Percentiles rank a stretch among this genome's conserved stretches.
These are phyloP conservation scores for Heliconius congener DNA, from an alignment of 1,140 invertebrate species.

Conservation along the genomic window DNA sequence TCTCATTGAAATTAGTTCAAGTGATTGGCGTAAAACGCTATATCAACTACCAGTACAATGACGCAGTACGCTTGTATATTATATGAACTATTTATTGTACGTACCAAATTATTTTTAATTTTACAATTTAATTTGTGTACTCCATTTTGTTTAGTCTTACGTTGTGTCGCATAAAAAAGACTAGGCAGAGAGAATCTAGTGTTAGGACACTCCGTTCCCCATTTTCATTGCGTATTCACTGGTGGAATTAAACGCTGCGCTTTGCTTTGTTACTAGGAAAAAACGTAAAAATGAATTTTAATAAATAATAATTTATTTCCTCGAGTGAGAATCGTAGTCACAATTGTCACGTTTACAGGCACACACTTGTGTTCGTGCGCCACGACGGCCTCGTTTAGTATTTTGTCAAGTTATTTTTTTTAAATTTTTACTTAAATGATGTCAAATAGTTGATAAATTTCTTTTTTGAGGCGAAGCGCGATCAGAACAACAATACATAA, in stretches of 20 bases:
- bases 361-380: no score
- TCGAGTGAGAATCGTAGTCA: no score
- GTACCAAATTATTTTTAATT: background rate
- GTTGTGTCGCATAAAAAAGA: no score
- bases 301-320: no score
- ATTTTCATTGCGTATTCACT: no score
- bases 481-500: background rate
- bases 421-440: background rate
- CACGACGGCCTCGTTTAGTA: no score
- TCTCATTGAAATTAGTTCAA: conserved; percentile 37
- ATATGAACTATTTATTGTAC: conserved; percentile 15
- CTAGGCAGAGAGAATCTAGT: no score
- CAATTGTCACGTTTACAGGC: no score
- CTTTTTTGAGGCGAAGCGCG: background rate
- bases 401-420: background rate
- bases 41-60: conserved; percentile 22
- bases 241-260: no score
- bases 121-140: background rate
- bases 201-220: no score
- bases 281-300: no score
- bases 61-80: conserved; percentile 22
- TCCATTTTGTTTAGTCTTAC: background rate
- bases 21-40: conserved; percentile 34
- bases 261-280: no score
- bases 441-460: background rate